Evolutionary conservation across 2,888 invertebrate genomes (phyloP).

Genomic region (Loripinus fragilis): DNA sequence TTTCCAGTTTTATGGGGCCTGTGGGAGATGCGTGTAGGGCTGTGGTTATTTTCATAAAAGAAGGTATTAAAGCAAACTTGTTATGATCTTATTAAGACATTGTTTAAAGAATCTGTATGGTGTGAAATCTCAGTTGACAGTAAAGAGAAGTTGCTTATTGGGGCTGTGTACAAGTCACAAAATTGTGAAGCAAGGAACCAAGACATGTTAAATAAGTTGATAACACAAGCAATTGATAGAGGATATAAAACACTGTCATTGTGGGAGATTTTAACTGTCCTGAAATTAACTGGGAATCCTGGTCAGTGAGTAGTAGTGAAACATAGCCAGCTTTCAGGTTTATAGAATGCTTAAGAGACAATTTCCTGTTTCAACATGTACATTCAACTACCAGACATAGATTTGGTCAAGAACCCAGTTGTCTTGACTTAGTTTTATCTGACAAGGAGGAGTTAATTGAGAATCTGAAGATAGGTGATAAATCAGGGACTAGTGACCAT

Average conservation of each 20-base stretch:
- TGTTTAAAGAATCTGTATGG: constrained; percentile 25
- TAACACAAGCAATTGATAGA: neutral
- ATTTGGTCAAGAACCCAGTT: neutral
- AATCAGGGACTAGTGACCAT: neutral
- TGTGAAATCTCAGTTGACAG: neutral
- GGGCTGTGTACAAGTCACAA: constrained; percentile 14
- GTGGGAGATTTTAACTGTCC: neutral
- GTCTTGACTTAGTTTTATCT: neutral
- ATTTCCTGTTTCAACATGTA: neutral
- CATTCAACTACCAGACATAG: neutral
- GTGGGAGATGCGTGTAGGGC: neutral
- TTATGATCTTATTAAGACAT: neutral
- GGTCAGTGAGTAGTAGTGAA: constrained; percentile 15
- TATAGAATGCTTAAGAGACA: constrained; percentile 21
- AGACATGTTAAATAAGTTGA: neutral
- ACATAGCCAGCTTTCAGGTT: constrained; percentile 18
- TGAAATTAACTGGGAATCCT: constrained; percentile 22
- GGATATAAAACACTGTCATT: constrained; percentile 15
- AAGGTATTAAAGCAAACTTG: constrained; percentile 19
- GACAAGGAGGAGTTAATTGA: neutral
- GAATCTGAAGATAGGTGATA: neutral
- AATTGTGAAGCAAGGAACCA: constrained; percentile 4
- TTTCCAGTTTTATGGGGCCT: neutral
- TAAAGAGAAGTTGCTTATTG: constrained; percentile 13
- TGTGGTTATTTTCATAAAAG: constrained; percentile 18